These are phyloP conservation scores for Armadillidium nasatum DNA, from an alignment of 1,140 invertebrate genomes.

Conservation along the genomic window DNA sequence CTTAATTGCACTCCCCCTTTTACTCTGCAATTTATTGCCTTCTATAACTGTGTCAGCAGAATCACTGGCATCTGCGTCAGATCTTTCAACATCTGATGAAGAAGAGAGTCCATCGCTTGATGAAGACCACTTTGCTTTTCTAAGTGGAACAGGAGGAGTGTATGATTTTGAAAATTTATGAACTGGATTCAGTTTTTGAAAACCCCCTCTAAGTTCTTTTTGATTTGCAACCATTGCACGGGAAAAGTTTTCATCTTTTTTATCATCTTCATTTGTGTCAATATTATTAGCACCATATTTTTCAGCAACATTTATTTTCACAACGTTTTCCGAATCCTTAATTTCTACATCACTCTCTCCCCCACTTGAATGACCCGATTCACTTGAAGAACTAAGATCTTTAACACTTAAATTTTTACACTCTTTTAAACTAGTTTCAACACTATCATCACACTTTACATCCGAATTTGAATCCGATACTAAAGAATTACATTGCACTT, in stretches of 20 bases:
- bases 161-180: background rate
- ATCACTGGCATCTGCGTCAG: constrained; percentile 42
- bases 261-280: constrained; percentile 63
- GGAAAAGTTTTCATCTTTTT: constrained; percentile 64
- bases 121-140: constrained; percentile 41
- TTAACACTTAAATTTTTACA: constrained; percentile 14
- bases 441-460: background rate
- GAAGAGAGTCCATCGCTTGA: constrained; percentile 44
- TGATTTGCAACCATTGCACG: constrained; percentile 22
- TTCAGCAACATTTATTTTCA: constrained; percentile 37
- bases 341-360: constrained; percentile 38
- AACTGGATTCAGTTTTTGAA: constrained; percentile 31
- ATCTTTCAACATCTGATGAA: constrained; percentile 42
- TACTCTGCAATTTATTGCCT: constrained; percentile 36
- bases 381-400: constrained; percentile 27
- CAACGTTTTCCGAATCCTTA: constrained; percentile 34
- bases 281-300: constrained; percentile 55
- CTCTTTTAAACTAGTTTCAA: constrained; percentile 16
- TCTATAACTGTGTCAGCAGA: constrained; percentile 44
- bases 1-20: constrained; percentile 31
- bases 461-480: background rate
- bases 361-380: constrained; percentile 39
- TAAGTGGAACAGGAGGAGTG: constrained; percentile 37
- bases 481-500: background rate
- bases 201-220: constrained; percentile 32